These are phyloP conservation scores for Porphyrio hochstetteri DNA, from an alignment of 2,113 vertebrate species.

Conservation along the genomic window DNA sequence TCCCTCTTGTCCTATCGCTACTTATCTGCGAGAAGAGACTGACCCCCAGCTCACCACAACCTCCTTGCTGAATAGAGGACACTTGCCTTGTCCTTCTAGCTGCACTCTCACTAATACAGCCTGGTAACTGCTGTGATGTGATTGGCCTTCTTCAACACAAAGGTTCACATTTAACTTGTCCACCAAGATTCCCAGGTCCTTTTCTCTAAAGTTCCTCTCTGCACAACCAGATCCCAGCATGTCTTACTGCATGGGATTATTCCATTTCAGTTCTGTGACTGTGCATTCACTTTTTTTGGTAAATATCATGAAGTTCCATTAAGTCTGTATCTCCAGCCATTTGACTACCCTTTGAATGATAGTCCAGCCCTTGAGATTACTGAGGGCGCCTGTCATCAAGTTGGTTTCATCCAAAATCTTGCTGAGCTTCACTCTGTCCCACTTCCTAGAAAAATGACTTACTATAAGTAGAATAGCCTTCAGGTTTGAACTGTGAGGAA, in stretches of 20 bases:
- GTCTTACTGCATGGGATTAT: not conserved
- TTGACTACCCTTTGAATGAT: not conserved
- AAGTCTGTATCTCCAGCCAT: accelerated
- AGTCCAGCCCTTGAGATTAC: not conserved
- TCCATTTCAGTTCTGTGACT: not conserved
- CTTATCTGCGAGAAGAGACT: too few species aligned
- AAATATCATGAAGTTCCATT: not conserved
- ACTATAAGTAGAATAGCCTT: not conserved
- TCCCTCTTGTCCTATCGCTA: too few species aligned
- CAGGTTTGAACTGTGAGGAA: not conserved
- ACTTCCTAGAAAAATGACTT: not conserved
- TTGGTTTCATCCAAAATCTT: not conserved
- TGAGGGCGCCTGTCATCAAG: not conserved
- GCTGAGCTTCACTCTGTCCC: not conserved
- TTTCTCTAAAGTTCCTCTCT: not conserved
- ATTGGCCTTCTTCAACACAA: not conserved
- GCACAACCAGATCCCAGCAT: not conserved
- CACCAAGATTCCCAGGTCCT: not conserved
- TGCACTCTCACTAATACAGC: not conserved
- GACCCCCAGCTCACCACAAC: too few species aligned
- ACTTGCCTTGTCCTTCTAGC: not conserved
- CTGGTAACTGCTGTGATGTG: not conserved
- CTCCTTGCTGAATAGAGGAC: not conserved
- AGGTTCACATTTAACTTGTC: not conserved
- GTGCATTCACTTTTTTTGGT: not conserved